These are phyloP conservation scores for Thecocarcelia acutangulata DNA, from an alignment of 2,888 invertebrate species.

Conservation along the genomic window DNA sequence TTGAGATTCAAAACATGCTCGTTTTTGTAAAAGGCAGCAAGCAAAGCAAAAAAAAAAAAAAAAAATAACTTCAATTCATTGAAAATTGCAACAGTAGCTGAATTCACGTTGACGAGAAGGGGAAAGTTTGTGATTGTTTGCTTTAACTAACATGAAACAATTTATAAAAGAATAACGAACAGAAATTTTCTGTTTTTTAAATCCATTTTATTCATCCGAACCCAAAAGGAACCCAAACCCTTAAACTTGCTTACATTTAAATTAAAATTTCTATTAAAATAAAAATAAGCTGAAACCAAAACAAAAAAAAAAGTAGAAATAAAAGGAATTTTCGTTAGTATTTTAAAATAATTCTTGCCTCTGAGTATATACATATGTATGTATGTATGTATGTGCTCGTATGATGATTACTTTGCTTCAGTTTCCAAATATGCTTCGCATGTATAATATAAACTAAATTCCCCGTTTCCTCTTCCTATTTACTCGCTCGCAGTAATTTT, in stretches of 20 bases:
- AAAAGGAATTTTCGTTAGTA: slow-evolving; percentile 4
- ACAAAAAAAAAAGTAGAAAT: not conserved
- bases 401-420: slow-evolving; percentile 27
- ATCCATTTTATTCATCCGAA: slow-evolving; percentile 13
- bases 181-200: slow-evolving; percentile 32
- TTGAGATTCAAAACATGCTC: slow-evolving; percentile 54
- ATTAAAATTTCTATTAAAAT: slow-evolving; percentile 26
- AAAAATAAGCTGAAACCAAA: not conserved
- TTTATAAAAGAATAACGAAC: slow-evolving; percentile 41
- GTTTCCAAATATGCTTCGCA: not conserved
- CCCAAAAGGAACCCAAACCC: slow-evolving; percentile 16
- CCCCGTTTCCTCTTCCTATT: slow-evolving; percentile 3
- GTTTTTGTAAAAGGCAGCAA: not conserved
- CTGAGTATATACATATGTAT: too few species aligned
- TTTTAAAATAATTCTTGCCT: slow-evolving; percentile 29
- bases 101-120: slow-evolving; percentile 26
- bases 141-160: slow-evolving; percentile 37
- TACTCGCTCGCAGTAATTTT: slow-evolving; percentile 19
- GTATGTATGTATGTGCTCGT: too few species aligned
- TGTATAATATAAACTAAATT: slow-evolving; percentile 4
- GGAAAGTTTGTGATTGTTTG: slow-evolving; percentile 23
- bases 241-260: slow-evolving; percentile 14
- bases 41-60: not conserved
- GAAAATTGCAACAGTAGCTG: slow-evolving; percentile 49
- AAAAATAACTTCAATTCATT: slow-evolving; percentile 24